phyloP scores from a whole-genome alignment of 1,140 invertebrate genomes.

The Papilio aristodemus region DNA sequence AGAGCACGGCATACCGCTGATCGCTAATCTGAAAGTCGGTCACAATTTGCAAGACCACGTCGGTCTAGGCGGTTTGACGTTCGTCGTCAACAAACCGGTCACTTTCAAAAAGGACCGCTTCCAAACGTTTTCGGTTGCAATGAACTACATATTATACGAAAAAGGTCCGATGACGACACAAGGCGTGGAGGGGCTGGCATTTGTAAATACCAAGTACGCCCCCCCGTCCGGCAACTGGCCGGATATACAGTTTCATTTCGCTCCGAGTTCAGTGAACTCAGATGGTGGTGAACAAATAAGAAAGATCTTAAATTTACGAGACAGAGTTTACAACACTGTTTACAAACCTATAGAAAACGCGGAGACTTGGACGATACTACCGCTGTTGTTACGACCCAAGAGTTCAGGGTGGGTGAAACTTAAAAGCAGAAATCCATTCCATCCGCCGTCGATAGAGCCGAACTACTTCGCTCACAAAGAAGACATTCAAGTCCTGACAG shows the following conservation, averaged over 20 bases:
- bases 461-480: constrained; percentile 93
- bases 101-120: constrained; percentile 89
- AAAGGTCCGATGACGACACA: constrained; percentile 90
- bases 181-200: constrained; percentile 90
- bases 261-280: constrained; percentile 89
- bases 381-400: constrained; percentile 89
- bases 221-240: constrained; percentile 87
- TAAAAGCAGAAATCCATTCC: constrained; percentile 88
- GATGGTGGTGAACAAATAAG: constrained; percentile 88
- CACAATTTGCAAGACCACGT: constrained; percentile 93
- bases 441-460: constrained; percentile 93
- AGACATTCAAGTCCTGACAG: constrained; percentile 87
- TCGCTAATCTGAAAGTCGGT: constrained; percentile 89
- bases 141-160: constrained; percentile 91
- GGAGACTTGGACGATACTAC: constrained; percentile 92
- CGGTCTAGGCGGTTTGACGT: constrained; percentile 90
- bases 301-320: constrained; percentile 87
- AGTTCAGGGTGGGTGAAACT: constrained; percentile 91
- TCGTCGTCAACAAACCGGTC: constrained; percentile 89
- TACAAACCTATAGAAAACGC: constrained; percentile 89
- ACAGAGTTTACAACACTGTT: constrained; percentile 91
- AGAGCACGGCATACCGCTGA: constrained; percentile 87
- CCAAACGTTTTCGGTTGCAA: constrained; percentile 87
- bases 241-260: constrained; percentile 93
- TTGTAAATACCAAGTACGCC: constrained; percentile 91